Evolutionary conservation across 2,888 invertebrate species (phyloP), one percentile per base, ranked within the genome.

Genomic region (Eurytoma adleriae): DNA sequence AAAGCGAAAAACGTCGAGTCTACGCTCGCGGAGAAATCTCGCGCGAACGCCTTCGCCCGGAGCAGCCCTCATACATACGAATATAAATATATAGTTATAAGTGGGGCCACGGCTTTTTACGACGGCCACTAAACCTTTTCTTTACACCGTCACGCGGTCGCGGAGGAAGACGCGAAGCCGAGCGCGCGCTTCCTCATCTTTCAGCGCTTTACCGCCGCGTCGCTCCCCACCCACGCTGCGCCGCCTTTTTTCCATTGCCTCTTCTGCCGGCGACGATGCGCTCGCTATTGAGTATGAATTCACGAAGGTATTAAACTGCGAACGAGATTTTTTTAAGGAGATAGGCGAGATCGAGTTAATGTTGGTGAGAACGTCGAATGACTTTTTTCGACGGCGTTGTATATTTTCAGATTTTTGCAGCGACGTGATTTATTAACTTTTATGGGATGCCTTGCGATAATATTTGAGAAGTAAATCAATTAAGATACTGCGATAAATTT

Each of bases 1-100:
- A 84, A 84, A 82, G 68, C 52, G 75, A 75, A 79, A 79, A 73
- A 69, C 68, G 50, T 81, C 61, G 67, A 72, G 75, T 81, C 78
- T 80, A 84, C 66, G 80, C 40, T 30, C 5, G 70, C 72, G 75
- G 56, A 74, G 67, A 73, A 78, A 79, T 79, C 83, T 80, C 83
- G 79, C 82, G 79, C 83, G 80, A 77, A 75, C 52, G 40, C 16
- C 59, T 18, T 18, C 13, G 50, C 52, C 1, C 24, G 10, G 30
- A 3, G 30, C 30, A 3, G 30, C n/a, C 48, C 30, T 56, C 24
- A 56, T 56, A 56, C 18, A 69, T 24, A 56, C n/a, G 20, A 10
- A 57, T 18, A 56, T 56, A 71, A 30, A 30, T 56, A 20, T 50
- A 64, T 40, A 74, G 16, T 40, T 54, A 54, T 27, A 54, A n/a